Conservation (phyloP, 2,113 vertebrate genomes). For the Cyanistes caeruleus region DNA sequence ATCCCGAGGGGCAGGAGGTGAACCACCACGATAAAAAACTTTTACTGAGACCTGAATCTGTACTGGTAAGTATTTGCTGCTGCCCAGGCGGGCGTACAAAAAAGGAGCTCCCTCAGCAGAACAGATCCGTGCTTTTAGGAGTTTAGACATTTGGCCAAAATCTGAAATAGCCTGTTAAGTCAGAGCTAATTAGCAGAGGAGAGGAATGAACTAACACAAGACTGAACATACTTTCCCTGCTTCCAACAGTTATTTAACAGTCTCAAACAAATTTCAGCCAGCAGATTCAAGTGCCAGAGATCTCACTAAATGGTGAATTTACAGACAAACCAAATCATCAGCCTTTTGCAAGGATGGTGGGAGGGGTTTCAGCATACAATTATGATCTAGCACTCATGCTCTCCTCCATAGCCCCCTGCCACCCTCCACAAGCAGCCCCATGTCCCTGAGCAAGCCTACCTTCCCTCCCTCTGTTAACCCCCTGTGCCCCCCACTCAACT, state of each 20-base stretch:
- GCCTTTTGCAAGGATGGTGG: neutral
- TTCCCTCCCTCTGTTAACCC: neutral
- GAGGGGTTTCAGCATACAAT: neutral
- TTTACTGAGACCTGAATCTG: constrained; percentile 4
- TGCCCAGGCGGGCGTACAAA: neutral
- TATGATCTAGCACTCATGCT: neutral
- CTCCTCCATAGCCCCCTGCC: rapidly evolving
- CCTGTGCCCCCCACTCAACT: neutral
- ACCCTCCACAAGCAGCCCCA: neutral
- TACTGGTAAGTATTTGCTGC: neutral
- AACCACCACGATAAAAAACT: constrained; percentile 26
- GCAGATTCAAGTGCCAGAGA: neutral
- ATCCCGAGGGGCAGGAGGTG: constrained; percentile 24
- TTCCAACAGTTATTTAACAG: neutral
- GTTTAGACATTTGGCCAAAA: neutral
- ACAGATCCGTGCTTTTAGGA: neutral
- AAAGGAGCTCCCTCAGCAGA: neutral
- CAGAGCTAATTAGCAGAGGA: constrained; percentile 5
- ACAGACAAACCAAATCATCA: neutral
- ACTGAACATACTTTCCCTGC: neutral
- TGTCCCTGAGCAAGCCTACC: neutral
- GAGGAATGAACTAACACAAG: neutral
- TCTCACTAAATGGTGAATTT: neutral
- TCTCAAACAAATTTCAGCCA: neutral
- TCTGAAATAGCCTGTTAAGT: constrained; percentile 10